Base-by-base conservation (phyloP, 2,113 vertebrate species). In the Periophthalmus modestus region DNA sequence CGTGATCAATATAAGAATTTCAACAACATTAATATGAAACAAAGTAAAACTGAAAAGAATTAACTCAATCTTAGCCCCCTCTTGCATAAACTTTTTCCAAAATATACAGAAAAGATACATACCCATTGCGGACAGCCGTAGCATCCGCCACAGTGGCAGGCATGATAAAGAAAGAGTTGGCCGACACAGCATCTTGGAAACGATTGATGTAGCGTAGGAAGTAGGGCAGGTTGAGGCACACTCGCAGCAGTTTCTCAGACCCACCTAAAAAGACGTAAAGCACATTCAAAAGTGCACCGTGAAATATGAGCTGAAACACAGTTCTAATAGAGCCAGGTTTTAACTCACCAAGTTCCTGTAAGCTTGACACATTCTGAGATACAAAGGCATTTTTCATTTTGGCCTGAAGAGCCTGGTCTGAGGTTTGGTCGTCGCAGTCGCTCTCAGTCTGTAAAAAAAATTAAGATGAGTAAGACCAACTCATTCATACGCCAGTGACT, bases 111-210 rank as follows among this genome's bases (percentile, higher is more conserved):
- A 2, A 28, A 28, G 28, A 28, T 28, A 82, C 91, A 90, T 88
- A 99, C 98, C 98, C 98, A 1, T 99, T 99, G 19, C 98, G 96
- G 68, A 99, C 98, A 36, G 98, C 98, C 2, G 97, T 99, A 85
- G 98, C 98, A 62, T 99, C 98, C 3, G 97, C 97, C 61, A 99
- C 98, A 0, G 98, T 99, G 18, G 98, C 98, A 0, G 98, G 98
- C 98, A 99, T 99, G 85, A 99, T 98, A 75, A 99, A 99, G 88
- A 99, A 99, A 0, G 97, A 99, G 83, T 97, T 99, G 80, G 98
- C 97, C 0, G 96, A 95, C 58, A 99, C 97, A 0, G 98, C 97
- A n/a, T 99, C 98, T 87, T 99, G 98, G 81, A 99, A 98, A n/a
- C 98, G 95, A 89, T 99, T 99, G 83, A 99, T 99, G 92, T 99